These are phyloP conservation scores for Clanis bilineata DNA, from an alignment of 2,888 invertebrate species.

Conservation along the genomic window DNA sequence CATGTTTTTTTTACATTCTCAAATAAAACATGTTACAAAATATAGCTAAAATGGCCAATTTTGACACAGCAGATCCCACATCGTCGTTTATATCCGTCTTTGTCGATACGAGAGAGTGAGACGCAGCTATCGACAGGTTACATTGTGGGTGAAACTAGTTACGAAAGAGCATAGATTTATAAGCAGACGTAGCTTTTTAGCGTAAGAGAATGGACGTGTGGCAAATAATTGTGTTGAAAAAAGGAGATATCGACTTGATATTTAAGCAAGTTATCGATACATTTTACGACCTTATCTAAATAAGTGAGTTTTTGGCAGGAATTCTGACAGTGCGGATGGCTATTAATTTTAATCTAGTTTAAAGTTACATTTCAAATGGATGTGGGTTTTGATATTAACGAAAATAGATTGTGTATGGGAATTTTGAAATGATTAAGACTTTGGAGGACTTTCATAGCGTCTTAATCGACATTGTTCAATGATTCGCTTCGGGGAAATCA, in stretches of 20 bases:
- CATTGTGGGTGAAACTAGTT: not conserved
- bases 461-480: no score
- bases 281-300: no score
- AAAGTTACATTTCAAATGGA: no score
- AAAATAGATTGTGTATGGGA: no score
- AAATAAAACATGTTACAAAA: not conserved
- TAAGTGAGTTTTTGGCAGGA: no score
- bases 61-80: not conserved
- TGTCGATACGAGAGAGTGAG: not conserved
- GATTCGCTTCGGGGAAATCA: no score
- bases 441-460: no score
- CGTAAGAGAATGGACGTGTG: not conserved
- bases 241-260: not conserved
- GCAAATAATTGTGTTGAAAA: not conserved
- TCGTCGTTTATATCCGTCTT: not conserved
- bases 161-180: not conserved
- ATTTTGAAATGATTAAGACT: no score
- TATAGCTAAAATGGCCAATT: not conserved
- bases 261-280: not conserved
- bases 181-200: constrained; percentile 1
- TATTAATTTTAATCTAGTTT: no score
- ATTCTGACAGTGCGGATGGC: no score
- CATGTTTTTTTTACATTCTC: not conserved
- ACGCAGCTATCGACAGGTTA: not conserved
- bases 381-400: no score